These are phyloP conservation scores for Astreopora myriophthalma DNA, from an alignment of 64 coral and sea anemone genomes.

Conservation along the genomic window DNA sequence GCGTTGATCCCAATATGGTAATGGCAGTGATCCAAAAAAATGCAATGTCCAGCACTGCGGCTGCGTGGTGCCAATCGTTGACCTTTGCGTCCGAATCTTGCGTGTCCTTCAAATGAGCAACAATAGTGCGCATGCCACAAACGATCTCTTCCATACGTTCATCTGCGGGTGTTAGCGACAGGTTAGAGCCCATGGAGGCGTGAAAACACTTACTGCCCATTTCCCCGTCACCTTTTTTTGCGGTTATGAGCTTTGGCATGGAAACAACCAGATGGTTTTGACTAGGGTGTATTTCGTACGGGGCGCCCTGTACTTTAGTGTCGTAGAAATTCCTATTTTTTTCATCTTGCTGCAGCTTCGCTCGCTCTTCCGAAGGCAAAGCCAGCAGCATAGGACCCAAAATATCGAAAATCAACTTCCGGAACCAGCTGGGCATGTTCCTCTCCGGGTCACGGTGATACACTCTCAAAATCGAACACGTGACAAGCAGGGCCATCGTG, in stretches of 20 bases:
- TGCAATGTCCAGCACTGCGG: slow-evolving; percentile 75
- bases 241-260: slow-evolving; percentile 9
- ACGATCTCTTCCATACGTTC: slow-evolving; percentile 53
- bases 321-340: slow-evolving; percentile 1
- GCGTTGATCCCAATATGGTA: slow-evolving; percentile 49
- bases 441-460: slow-evolving; percentile 73
- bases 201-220: slow-evolving; percentile 36
- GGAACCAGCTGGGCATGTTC: slow-evolving; percentile 65
- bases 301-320: slow-evolving; percentile 39
- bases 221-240: slow-evolving; percentile 12
- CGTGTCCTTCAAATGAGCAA: slow-evolving; percentile 61
- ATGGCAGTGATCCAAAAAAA: slow-evolving; percentile 77
- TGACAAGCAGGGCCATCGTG: slow-evolving; percentile 66
- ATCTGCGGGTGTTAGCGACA: slow-evolving; percentile 18
- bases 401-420: slow-evolving; percentile 64
- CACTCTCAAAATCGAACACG: slow-evolving; percentile 71
- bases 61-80: slow-evolving; percentile 83
- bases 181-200: slow-evolving; percentile 36
- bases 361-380: slow-evolving; percentile 36
- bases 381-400: slow-evolving; percentile 74
- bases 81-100: slow-evolving; percentile 41
- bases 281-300: slow-evolving; percentile 38
- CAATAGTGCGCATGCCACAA: slow-evolving; percentile 59
- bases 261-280: slow-evolving; percentile 35
- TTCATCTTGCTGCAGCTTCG: neutral